phyloP scores from a whole-genome alignment of 2,888 invertebrate genomes.

The Drosophila maculinotata region DNA sequence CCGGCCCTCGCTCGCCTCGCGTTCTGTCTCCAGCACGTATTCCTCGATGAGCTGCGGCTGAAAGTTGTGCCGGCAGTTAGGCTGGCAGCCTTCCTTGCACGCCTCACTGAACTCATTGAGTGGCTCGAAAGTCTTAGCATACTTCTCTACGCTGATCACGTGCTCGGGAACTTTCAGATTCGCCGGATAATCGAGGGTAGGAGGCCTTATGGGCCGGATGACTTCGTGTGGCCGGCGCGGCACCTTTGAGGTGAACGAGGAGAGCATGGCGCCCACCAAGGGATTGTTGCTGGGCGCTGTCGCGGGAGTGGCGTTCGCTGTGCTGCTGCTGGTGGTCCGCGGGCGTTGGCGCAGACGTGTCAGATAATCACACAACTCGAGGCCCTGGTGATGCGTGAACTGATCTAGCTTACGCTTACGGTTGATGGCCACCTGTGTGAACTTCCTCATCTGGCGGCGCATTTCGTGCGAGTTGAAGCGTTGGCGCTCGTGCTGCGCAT shows the following conservation, averaged over 20 bases:
- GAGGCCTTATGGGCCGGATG: slow-evolving; percentile 88
- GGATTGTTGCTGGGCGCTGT: slow-evolving; percentile 79
- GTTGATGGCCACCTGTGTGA: slow-evolving; percentile 93
- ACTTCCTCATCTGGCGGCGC: slow-evolving; percentile 90
- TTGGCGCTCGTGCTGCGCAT: slow-evolving; percentile 90
- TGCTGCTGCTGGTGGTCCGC: slow-evolving; percentile 63
- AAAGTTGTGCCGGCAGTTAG: slow-evolving; percentile 75
- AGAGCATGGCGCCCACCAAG: slow-evolving; percentile 80
- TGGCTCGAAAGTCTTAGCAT: slow-evolving; percentile 85
- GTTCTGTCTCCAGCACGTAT: slow-evolving; percentile 94
- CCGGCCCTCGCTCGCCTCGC: slow-evolving; percentile 87
- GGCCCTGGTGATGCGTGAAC: slow-evolving; percentile 91
- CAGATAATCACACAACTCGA: slow-evolving; percentile 88
- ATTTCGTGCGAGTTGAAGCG: slow-evolving; percentile 91
- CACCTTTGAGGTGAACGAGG: slow-evolving; percentile 83
- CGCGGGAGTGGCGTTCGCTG: slow-evolving; percentile 66
- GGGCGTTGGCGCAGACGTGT: slow-evolving; percentile 82
- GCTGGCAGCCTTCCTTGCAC: slow-evolving; percentile 86
- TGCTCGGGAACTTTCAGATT: slow-evolving; percentile 86
- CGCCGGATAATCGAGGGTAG: slow-evolving; percentile 87
- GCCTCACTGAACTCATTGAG: slow-evolving; percentile 85
- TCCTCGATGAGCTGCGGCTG: slow-evolving; percentile 94
- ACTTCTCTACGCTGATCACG: slow-evolving; percentile 84
- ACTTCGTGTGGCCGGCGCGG: slow-evolving; percentile 85
- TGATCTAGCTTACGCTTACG: slow-evolving; percentile 95